Conservation (phyloP, 2,888 invertebrate species). For the Aelia acuminata region DNA sequence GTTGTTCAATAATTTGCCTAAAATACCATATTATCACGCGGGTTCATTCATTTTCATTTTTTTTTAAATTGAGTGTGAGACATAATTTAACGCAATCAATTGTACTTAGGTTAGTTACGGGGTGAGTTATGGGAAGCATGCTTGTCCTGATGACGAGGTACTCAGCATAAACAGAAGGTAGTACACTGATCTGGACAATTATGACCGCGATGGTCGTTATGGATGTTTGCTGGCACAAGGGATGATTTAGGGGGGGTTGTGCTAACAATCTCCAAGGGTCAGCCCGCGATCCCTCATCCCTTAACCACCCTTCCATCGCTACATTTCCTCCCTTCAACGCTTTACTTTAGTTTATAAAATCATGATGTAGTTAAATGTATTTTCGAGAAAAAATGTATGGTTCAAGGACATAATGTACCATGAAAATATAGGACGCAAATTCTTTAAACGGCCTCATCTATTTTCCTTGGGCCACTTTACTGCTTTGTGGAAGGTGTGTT, state of each 20-base stretch:
- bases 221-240: neutral
- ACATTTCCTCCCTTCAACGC: neutral
- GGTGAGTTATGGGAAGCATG: neutral
- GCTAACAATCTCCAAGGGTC: constrained; percentile 10
- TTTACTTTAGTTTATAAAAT: neutral
- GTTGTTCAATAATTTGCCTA: too few species aligned
- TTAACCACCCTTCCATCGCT: neutral
- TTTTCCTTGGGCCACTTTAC: too few species aligned
- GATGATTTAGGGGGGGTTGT: neutral
- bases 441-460: too few species aligned
- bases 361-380: too few species aligned
- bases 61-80: neutral
- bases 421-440: too few species aligned
- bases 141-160: neutral
- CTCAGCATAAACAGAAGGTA: constrained; percentile 26
- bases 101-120: neutral
- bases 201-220: neutral
- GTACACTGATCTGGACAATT: constrained; percentile 19
- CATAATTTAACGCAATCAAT: neutral
- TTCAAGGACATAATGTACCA: too few species aligned
- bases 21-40: too few species aligned
- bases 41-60: too few species aligned
- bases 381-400: too few species aligned
- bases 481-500: too few species aligned
- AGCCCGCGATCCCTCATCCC: neutral